These are phyloP conservation scores for Zygogramma bicolorata DNA, from an alignment of 2,888 invertebrate genomes.

Conservation along the genomic window DNA sequence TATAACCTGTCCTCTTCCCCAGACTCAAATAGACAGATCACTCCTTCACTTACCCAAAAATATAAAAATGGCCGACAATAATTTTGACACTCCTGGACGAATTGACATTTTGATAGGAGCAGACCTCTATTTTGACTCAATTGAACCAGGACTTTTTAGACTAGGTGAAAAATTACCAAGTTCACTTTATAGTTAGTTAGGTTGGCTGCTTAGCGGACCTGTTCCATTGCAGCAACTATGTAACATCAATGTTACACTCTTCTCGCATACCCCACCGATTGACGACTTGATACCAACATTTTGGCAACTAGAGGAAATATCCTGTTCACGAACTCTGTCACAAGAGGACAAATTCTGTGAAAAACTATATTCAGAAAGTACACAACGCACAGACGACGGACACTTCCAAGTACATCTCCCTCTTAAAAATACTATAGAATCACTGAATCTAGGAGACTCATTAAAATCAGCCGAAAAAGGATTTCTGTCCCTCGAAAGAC, in stretches of 20 bases:
- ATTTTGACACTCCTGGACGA: not conserved
- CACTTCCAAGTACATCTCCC: not conserved
- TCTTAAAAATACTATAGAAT: not conserved
- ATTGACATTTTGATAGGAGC: slow-evolving; percentile 12
- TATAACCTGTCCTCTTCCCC: slow-evolving; percentile 17
- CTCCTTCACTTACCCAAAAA: too few species aligned
- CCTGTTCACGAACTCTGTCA: not conserved
- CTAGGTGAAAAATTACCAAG: not conserved
- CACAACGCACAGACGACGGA: not conserved
- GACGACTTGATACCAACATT: slow-evolving; percentile 15
- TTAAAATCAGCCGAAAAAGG: not conserved
- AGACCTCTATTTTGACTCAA: slow-evolving; percentile 16
- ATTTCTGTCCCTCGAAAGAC: slow-evolving; percentile 8
- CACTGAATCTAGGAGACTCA: slow-evolving; percentile 17
- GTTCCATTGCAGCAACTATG: not conserved
- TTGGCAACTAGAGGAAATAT: slow-evolving; percentile 22
- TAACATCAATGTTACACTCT: not conserved
- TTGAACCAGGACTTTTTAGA: slow-evolving; percentile 13
- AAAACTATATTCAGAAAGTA: not conserved
- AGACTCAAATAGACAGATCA: not conserved
- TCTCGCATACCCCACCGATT: slow-evolving; percentile 4
- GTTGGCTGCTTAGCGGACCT: slow-evolving; percentile 17
- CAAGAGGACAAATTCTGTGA: not conserved
- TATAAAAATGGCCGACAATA: slow-evolving; percentile 8
- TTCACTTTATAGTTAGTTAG: slow-evolving; percentile 19